phyloP scores from a whole-genome alignment of 2,113 vertebrate genomes.

The Sisor rabdophorus region DNA sequence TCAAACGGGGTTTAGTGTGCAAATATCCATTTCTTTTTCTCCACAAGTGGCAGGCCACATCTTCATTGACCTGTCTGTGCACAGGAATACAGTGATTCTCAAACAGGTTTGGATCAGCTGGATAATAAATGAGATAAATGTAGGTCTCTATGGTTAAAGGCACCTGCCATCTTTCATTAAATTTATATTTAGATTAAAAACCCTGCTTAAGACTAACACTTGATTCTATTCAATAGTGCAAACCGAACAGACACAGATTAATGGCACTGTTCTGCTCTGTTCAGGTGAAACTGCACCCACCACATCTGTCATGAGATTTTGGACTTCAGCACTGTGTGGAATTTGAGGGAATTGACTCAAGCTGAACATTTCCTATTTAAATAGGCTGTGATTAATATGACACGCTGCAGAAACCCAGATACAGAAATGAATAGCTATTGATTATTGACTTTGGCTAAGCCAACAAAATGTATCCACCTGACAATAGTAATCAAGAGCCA shows the following conservation, averaged over 20 bases:
- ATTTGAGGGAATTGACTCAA: slow-evolving; percentile 6
- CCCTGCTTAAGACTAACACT: not conserved
- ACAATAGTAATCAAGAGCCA: slow-evolving; percentile 40
- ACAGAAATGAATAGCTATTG: slow-evolving; percentile 46
- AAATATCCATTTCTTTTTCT: not conserved
- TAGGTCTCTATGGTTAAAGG: too few species aligned
- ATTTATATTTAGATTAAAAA: not conserved
- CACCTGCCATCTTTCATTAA: too few species aligned
- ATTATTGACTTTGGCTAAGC: slow-evolving; percentile 44
- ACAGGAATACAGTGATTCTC: not conserved
- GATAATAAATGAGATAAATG: too few species aligned
- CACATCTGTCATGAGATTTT: not conserved
- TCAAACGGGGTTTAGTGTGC: not conserved
- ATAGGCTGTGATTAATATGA: slow-evolving; percentile 44
- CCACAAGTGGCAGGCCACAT: not conserved
- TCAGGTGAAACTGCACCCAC: not conserved
- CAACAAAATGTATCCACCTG: slow-evolving; percentile 42
- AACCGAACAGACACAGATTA: not conserved
- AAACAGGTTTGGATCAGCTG: not conserved
- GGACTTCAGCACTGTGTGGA: not conserved
- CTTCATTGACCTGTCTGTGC: not conserved
- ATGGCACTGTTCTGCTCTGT: not conserved
- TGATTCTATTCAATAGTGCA: too few species aligned
- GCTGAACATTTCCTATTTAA: slow-evolving; percentile 39
- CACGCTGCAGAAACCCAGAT: slow-evolving; percentile 21